A percentile compares a stretch with the other conserved stretches of the same genome.
Evolutionary conservation across 1,140 invertebrate species (phyloP).

Genomic region (Drosophila quadrilineata): DNA sequence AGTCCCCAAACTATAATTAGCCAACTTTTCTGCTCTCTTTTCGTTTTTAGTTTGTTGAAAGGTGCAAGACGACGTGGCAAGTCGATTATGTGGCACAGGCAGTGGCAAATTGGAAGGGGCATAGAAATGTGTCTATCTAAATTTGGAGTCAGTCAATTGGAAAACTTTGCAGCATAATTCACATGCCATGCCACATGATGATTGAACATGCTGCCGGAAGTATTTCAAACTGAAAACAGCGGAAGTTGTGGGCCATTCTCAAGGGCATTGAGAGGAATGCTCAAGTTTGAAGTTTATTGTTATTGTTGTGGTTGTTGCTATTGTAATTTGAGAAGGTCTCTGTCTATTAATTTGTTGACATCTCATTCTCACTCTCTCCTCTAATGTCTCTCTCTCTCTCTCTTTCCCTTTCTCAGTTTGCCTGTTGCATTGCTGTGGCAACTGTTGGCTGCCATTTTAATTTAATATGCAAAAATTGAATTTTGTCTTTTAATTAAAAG

Average conservation of each 20-base stretch:
- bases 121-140: constrained; percentile 35
- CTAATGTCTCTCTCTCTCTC: too few species aligned
- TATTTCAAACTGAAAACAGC: constrained; percentile 46
- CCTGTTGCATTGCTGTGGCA: too few species aligned
- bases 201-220: constrained; percentile 56
- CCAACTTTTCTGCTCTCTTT: constrained; percentile 21
- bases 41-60: too few species aligned
- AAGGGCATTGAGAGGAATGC: too few species aligned
- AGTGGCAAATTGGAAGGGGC: not conserved
- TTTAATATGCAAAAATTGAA: constrained; percentile 74
- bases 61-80: constrained; percentile 24
- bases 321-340: constrained; percentile 31
- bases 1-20: constrained; percentile 66
- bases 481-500: constrained; percentile 77
- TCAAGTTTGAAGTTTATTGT: too few species aligned
- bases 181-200: constrained; percentile 52
- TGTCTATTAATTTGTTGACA: constrained; percentile 10
- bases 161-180: constrained; percentile 60
- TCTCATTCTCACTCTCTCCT: too few species aligned
- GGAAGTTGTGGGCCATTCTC: constrained; percentile 63
- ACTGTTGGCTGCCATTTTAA: constrained; percentile 42
- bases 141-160: constrained; percentile 54
- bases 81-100: not conserved
- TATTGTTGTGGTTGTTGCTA: not conserved
- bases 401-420: too few species aligned